Percentiles rank a stretch among this genome's conserved stretches.
Conservation (phyloP, 1,140 invertebrate genomes). For the Drosophila paulistorum region DNA sequence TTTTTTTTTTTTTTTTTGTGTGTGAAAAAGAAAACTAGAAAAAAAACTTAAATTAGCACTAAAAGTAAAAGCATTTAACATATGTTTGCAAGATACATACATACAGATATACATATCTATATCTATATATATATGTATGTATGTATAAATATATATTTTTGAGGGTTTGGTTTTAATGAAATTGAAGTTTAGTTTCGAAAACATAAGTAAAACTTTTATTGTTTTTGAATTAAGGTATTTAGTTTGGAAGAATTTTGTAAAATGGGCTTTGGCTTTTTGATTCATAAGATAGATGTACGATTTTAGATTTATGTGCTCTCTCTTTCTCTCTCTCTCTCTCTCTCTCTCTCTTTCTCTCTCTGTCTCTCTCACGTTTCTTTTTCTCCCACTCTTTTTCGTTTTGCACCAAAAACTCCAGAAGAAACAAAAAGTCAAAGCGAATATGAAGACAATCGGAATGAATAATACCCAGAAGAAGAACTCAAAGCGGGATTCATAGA, state of each 20-base stretch:
- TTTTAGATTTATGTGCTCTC: slow-evolving; percentile 58
- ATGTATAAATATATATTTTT: neutral
- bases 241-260: slow-evolving; percentile 38
- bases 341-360: slow-evolving; percentile 14
- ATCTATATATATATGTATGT: neutral
- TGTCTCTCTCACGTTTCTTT: slow-evolving; percentile 27
- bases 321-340: slow-evolving; percentile 37
- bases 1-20: slow-evolving; percentile 24
- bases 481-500: neutral
- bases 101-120: neutral
- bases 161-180: neutral
- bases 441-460: slow-evolving; percentile 18
- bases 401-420: neutral
- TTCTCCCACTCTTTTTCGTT: slow-evolving; percentile 36
- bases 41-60: slow-evolving; percentile 25
- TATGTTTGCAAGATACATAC: slow-evolving; percentile 1
- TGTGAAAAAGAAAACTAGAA: slow-evolving; percentile 41
- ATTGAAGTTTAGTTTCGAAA: slow-evolving; percentile 8
- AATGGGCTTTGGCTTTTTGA: slow-evolving; percentile 77
- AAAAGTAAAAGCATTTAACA: slow-evolving; percentile 13
- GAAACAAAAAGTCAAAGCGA: slow-evolving; percentile 18
- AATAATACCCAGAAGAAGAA: slow-evolving; percentile 13
- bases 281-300: slow-evolving; percentile 57
- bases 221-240: slow-evolving; percentile 28
- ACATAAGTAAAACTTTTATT: slow-evolving; percentile 15